phyloP scores from a whole-genome alignment of 2,113 vertebrate genomes.

The Hyla sarda region DNA sequence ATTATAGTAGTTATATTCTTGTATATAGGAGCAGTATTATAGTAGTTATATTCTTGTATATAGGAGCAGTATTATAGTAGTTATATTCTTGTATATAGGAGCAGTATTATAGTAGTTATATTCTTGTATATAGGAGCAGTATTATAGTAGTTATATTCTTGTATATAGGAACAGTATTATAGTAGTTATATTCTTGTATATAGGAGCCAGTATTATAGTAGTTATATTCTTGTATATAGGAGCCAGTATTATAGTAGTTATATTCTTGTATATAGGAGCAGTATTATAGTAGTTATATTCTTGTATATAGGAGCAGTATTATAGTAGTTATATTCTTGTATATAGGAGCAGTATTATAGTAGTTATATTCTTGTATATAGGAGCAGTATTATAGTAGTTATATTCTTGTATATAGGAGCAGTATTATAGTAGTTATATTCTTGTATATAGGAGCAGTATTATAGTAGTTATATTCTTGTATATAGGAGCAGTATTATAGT shows the following conservation, averaged over 20 bases:
- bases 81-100: too few species aligned
- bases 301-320: constrained; percentile 1
- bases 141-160: too few species aligned
- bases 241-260: not conserved
- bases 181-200: too few species aligned
- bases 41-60: too few species aligned
- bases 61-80: too few species aligned
- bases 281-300: constrained; percentile 9
- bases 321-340: constrained; percentile 12
- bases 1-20: too few species aligned
- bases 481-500: not conserved
- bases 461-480: constrained; percentile 1
- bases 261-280: not conserved
- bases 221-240: too few species aligned
- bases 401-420: not conserved
- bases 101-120: too few species aligned
- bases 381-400: constrained; percentile 6
- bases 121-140: too few species aligned
- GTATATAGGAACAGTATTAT: too few species aligned
- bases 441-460: not conserved
- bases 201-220: too few species aligned
- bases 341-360: constrained; percentile 1
- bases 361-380: constrained; percentile 5
- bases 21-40: too few species aligned
- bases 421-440: constrained; percentile 9